Conservation (phyloP, 2,888 invertebrate genomes). For the Caenorhabditis plicata region DNA sequence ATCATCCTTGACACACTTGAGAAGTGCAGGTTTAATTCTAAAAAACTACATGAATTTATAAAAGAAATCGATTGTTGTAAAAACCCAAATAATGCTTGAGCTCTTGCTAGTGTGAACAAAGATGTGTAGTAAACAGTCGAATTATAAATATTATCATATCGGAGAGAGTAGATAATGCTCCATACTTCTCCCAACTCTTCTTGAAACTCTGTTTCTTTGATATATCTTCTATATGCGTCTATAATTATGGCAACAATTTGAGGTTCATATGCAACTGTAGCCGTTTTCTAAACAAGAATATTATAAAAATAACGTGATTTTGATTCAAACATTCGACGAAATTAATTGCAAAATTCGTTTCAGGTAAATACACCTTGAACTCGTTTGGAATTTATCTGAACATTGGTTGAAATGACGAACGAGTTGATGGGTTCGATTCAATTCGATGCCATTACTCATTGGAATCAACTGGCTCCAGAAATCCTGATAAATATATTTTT, state of each 20-base stretch:
- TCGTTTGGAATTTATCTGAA: background rate
- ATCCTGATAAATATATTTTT: too few species aligned
- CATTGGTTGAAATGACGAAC: conserved; percentile 2
- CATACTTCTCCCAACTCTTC: conserved; percentile 27
- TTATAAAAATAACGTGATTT: background rate
- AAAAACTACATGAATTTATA: background rate
- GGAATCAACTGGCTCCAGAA: too few species aligned
- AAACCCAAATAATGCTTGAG: conserved; percentile 11
- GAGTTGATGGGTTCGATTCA: background rate
- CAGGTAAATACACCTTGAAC: conserved; percentile 5
- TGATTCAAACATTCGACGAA: background rate
- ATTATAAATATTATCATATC: conserved; percentile 19
- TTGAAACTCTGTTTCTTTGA: conserved; percentile 3
- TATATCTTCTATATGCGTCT: conserved; percentile 3
- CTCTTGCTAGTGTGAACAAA: conserved; percentile 15
- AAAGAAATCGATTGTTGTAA: background rate
- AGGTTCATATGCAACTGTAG: conserved; percentile 4
- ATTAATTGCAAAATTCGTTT: conserved; percentile 10
- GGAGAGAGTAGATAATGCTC: conserved; percentile 1
- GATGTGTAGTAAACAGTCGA: conserved; percentile 18
- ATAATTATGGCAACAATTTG: conserved; percentile 20
- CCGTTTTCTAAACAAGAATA: conserved; percentile 3
- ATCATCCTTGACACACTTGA: background rate
- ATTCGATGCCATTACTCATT: background rate
- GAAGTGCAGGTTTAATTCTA: background rate